Evolutionary conservation across 2,888 invertebrate genomes (phyloP).

Genomic region (Parnassius smintheus): DNA sequence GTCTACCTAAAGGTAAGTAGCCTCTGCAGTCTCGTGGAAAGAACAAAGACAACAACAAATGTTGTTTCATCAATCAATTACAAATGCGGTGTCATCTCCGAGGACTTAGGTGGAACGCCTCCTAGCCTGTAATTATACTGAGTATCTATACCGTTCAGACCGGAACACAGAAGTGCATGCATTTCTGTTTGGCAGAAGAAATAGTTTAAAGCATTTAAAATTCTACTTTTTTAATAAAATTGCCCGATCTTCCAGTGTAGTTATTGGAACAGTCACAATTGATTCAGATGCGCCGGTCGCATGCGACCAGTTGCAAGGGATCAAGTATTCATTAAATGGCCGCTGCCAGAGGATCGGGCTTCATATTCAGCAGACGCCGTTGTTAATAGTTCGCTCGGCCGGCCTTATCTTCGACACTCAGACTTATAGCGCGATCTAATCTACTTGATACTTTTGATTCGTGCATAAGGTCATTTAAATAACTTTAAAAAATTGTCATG

Average conservation of each 20-base stretch:
- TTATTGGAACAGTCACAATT: conserved; percentile 48
- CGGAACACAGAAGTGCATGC: too few relatives aligned
- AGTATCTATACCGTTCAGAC: too few relatives aligned
- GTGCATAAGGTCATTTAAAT: too few relatives aligned
- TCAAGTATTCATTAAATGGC: conserved; percentile 73
- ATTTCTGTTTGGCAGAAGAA: not conserved
- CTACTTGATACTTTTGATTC: conserved; percentile 47
- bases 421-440: conserved; percentile 44
- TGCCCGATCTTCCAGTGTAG: conserved; percentile 22
- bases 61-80: too few relatives aligned
- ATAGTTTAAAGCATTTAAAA: not conserved
- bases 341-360: conserved; percentile 48
- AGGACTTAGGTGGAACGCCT: too few relatives aligned
- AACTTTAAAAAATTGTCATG: too few relatives aligned
- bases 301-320: conserved; percentile 52
- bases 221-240: conserved; percentile 27
- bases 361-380: conserved; percentile 68
- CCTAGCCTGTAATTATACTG: too few relatives aligned
- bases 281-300: conserved; percentile 56
- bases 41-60: too few relatives aligned
- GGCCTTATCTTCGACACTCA: conserved; percentile 67
- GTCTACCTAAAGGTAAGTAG: too few relatives aligned
- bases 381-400: conserved; percentile 67
- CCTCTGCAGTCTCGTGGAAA: too few relatives aligned
- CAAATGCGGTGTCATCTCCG: too few relatives aligned